A percentile compares a stretch with the other conserved stretches of the same genome.
Evolutionary conservation across 2,888 invertebrate species (phyloP).

Genomic region (Rhingia rostrata): DNA sequence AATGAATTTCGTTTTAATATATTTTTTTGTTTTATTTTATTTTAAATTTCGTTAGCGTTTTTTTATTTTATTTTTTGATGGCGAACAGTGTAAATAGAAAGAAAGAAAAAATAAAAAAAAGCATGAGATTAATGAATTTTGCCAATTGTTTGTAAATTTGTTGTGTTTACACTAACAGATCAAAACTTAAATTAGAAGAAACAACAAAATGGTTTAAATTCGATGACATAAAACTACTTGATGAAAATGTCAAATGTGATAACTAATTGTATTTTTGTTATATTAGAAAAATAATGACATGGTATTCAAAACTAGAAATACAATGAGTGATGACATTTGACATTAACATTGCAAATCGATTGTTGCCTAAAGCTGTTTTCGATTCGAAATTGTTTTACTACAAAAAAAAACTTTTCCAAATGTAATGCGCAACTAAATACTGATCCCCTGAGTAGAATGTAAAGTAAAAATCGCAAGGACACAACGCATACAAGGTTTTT

Average conservation of each 20-base stretch:
- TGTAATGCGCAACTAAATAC: conserved; percentile 28
- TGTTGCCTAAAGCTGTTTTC: conserved; percentile 35
- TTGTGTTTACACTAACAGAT: conserved; percentile 48
- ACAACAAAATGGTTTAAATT: conserved; percentile 16
- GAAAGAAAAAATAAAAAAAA: conserved; percentile 68
- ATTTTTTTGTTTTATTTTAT: conserved; percentile 13
- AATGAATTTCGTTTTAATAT: conserved; percentile 48
- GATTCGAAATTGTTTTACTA: conserved; percentile 10
- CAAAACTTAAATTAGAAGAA: conserved; percentile 46
- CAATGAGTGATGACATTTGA: conserved; percentile 39
- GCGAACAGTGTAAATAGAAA: conserved; percentile 69
- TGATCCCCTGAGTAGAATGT: conserved; percentile 33
- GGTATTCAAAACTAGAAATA: neutral
- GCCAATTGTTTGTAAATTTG: conserved; percentile 65
- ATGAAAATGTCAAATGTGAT: conserved; percentile 38
- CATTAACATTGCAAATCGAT: conserved; percentile 37
- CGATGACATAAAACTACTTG: conserved; percentile 37
- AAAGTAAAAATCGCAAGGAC: conserved; percentile 23
- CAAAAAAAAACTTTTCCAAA: conserved; percentile 6
- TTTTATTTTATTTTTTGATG: conserved; percentile 48
- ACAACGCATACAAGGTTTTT: neutral
- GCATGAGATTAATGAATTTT: conserved; percentile 74
- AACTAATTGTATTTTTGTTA: conserved; percentile 9
- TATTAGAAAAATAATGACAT: neutral
- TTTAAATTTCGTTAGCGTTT: conserved; percentile 59